Evolutionary conservation across 2,797 vertebrate species (phyloP).

Genomic region (Mormyrops boulengeri): DNA sequence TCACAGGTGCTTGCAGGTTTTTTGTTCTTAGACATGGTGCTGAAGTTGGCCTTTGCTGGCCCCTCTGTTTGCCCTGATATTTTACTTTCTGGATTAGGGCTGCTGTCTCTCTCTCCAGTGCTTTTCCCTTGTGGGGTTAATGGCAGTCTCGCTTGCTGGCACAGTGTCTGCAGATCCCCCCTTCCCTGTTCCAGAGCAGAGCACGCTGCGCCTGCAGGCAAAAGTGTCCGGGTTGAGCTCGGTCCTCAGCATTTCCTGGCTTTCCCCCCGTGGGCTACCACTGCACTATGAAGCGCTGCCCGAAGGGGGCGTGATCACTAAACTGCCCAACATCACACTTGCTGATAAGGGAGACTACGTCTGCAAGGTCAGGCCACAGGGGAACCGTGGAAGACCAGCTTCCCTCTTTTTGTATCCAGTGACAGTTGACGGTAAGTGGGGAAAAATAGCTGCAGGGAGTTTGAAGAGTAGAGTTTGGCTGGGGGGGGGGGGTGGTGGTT

Average conservation of each 20-base stretch:
- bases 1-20: slow-evolving; percentile 47
- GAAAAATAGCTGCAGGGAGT: background rate
- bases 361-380: slow-evolving; percentile 43
- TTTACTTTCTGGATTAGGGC: background rate
- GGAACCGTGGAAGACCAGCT: slow-evolving; percentile 25
- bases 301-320: slow-evolving; percentile 41
- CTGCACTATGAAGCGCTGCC: slow-evolving; percentile 41
- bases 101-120: background rate
- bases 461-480: background rate
- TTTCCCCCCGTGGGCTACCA: slow-evolving; percentile 34
- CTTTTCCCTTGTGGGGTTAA: background rate
- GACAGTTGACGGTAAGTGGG: slow-evolving; percentile 49
- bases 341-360: slow-evolving; percentile 50
- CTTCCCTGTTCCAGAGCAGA: slow-evolving; percentile 36
- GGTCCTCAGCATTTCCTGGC: slow-evolving; percentile 48
- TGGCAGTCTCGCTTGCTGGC: background rate
- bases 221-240: slow-evolving; percentile 38
- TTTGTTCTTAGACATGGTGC: background rate
- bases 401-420: slow-evolving; percentile 47
- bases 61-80: background rate
- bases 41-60: background rate
- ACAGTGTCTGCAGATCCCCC: slow-evolving; percentile 49
- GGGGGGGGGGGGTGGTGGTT: slow-evolving; percentile 24
- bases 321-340: slow-evolving; percentile 48
- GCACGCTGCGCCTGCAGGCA: slow-evolving; percentile 53